Conservation (phyloP, 2,888 invertebrate genomes). For the Chrysolina oricalcia region DNA sequence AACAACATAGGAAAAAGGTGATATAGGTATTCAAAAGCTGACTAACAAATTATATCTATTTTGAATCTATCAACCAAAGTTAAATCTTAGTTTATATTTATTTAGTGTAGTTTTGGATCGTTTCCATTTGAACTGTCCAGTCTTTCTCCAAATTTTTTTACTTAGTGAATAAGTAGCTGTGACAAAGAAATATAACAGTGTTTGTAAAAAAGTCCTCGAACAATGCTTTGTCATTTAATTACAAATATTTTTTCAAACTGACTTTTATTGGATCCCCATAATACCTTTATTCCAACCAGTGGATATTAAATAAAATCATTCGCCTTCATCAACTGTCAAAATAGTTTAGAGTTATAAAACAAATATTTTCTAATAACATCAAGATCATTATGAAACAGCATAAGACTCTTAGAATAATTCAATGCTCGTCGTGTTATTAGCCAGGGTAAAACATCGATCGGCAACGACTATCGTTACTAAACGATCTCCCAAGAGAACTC, state of each 20-base stretch:
- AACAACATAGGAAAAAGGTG: background rate
- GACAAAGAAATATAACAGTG: background rate
- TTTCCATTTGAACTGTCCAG: background rate
- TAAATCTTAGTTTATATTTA: slow-evolving; percentile 10
- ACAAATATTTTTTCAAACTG: background rate
- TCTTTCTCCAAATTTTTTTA: background rate
- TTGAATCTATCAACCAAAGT: background rate
- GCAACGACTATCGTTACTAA: no score
- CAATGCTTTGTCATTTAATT: background rate
- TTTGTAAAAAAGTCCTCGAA: background rate
- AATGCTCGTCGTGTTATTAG: no score
- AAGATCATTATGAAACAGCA: no score
- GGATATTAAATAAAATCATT: no score
- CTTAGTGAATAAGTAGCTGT: background rate
- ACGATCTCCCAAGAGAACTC: no score
- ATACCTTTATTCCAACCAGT: no score
- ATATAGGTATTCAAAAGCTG: background rate
- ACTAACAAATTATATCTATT: background rate
- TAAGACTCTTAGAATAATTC: no score
- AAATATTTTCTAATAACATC: no score
- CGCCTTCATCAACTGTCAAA: no score
- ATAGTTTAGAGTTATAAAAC: no score
- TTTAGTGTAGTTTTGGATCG: background rate
- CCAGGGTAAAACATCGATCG: no score
- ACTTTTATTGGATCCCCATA: background rate